Percentiles rank a stretch among this genome's conserved stretches.
phyloP scores from a whole-genome alignment of 2,888 invertebrate species.

The Argyra leucocephala region DNA sequence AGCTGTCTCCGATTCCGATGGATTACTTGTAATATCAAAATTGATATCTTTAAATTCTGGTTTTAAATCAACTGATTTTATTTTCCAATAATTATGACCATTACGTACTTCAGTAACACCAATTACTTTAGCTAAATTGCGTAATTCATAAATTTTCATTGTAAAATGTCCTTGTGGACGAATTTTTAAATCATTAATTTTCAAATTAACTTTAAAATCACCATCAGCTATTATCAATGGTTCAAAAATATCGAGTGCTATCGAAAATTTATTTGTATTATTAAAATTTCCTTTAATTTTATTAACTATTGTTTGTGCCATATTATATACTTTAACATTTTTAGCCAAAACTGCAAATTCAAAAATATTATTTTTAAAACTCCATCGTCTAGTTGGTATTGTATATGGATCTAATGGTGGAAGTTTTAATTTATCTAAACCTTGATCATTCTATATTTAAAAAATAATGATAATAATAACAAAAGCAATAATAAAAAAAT shows the following conservation, averaged over 20 bases:
- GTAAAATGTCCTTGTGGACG: constrained; percentile 47
- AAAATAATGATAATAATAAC: too few species aligned
- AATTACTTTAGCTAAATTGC: constrained; percentile 45
- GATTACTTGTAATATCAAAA: not conserved
- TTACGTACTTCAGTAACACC: constrained; percentile 45
- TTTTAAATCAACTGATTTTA: constrained; percentile 48
- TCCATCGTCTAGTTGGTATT: constrained; percentile 14
- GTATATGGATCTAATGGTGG: constrained; percentile 23
- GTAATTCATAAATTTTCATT: constrained; percentile 26
- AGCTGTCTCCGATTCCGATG: too few species aligned
- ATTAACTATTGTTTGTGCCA: constrained; percentile 44
- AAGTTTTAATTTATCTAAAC: constrained; percentile 22
- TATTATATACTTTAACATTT: constrained; percentile 46
- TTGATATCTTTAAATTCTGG: constrained; percentile 44
- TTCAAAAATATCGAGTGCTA: constrained; percentile 48
- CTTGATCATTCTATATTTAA: constrained; percentile 20
- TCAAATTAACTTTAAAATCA: constrained; percentile 45
- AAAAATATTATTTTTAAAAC: constrained; percentile 17
- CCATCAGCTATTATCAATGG: constrained; percentile 48
- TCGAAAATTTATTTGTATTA: constrained; percentile 48
- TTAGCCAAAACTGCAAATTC: constrained; percentile 33
- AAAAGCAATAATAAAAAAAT: not conserved
- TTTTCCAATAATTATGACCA: constrained; percentile 44
- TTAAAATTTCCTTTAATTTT: constrained; percentile 47
- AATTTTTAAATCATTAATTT: constrained; percentile 43